These are phyloP conservation scores for Iselma pallidipennis DNA, from an alignment of 2,888 invertebrate genomes.

Conservation along the genomic window DNA sequence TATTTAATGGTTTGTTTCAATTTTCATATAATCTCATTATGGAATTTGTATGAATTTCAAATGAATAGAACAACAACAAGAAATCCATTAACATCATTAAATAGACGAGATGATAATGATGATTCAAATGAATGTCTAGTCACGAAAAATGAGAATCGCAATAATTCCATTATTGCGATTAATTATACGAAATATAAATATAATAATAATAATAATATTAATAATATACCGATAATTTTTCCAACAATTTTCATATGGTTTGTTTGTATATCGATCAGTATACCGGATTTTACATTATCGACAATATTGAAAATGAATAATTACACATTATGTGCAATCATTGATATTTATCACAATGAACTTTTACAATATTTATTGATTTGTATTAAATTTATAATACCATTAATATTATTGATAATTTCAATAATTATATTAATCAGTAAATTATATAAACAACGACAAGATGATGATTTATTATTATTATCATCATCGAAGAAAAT, in stretches of 20 bases:
- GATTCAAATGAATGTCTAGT: constrained; percentile 48
- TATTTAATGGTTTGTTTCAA: constrained; percentile 63
- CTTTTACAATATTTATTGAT: constrained; percentile 46
- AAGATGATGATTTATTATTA: constrained; percentile 41
- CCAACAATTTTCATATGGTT: constrained; percentile 65
- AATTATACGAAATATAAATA: constrained; percentile 59
- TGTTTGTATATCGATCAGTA: constrained; percentile 61
- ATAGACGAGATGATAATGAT: constrained; percentile 35
- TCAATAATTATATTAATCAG: constrained; percentile 41
- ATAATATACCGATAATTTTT: constrained; percentile 59
- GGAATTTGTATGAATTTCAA: constrained; percentile 59
- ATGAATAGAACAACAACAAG: constrained; percentile 36
- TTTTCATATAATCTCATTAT: constrained; percentile 62
- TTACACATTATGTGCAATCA: constrained; percentile 58
- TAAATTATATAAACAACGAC: constrained; percentile 41
- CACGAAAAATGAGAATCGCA: constrained; percentile 47
- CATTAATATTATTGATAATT: constrained; percentile 41
- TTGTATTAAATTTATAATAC: constrained; percentile 45
- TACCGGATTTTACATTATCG: constrained; percentile 63
- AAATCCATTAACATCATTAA: constrained; percentile 43
- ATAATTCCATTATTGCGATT: constrained; percentile 60
- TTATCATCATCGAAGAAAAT: constrained; percentile 46
- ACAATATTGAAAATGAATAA: constrained; percentile 54
- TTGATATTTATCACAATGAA: constrained; percentile 58
- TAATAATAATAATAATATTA: too few relatives aligned